Base-by-base conservation (phyloP, 2,888 invertebrate genomes). In the Drosophila lacicola region DNA sequence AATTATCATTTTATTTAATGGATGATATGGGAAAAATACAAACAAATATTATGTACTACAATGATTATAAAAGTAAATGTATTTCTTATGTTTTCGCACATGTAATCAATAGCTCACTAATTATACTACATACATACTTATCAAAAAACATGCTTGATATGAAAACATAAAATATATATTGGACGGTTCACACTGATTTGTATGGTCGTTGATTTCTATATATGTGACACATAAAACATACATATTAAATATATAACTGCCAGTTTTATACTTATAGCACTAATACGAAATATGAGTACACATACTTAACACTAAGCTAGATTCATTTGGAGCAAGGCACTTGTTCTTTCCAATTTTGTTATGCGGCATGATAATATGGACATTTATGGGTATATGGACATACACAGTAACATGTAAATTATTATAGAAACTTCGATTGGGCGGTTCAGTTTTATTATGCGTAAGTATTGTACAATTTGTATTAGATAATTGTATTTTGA, bases 101-200 rank as follows among this genome's bases (percentile, higher is more conserved):
- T 80, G 64, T 53, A 61, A 64, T 64, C 49, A 56, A 39, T 51
- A 25, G 25, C 21, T 21, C 21, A 21, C 5, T 29, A 29, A 8
- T 29, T 29, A 29, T 29, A 29, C 8, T 8, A 29, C 29, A 29
- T 8, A 29, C 29, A 8, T 29, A 29, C 17, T 17, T 17, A 29
- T 29, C 0, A 5, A 21, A 5, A 21, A 21, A 79, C 80, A 82
- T 47, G 71, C 64, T 66, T 47, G 17, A 53, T 44, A 69, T 67
- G 79, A 78, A 85, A 81, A 90, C 78, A 88, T 70, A 88, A 66
- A 78, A 17, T 17, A 84, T 72, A 70, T 74, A 89, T 86, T 91
- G 91, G 91, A 91, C 91, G 91, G 91, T 89, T 90, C 81, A 80
- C 80, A 90, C 91, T 91, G 92, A 91, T 85, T 70, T 51, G 72